These are phyloP conservation scores for Motacilla tschutschensis DNA, from an alignment of 2,113 vertebrate species.

Conservation along the genomic window DNA sequence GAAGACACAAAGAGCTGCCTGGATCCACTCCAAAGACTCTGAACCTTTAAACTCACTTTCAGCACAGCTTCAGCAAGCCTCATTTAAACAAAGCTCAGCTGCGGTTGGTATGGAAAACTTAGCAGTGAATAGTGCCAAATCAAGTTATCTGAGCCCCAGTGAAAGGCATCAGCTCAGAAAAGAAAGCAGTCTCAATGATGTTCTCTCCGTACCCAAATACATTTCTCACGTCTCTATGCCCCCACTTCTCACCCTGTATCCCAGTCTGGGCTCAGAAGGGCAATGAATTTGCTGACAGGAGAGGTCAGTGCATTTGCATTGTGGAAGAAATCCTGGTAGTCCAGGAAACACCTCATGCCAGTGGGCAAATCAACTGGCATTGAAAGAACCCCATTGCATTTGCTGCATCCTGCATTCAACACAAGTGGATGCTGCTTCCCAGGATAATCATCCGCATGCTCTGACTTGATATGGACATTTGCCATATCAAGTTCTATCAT, in stretches of 20 bases:
- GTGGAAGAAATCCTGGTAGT: background rate
- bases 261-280: background rate
- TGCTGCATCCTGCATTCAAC: background rate
- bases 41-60: constrained; percentile 64
- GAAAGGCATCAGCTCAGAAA: constrained; percentile 28
- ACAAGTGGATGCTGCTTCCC: background rate
- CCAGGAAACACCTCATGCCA: background rate
- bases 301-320: background rate
- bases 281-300: background rate
- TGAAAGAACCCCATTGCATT: background rate
- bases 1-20: constrained; percentile 44
- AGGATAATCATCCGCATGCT: background rate
- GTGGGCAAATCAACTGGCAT: background rate
- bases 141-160: constrained; percentile 41
- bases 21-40: constrained; percentile 32
- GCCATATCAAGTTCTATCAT: background rate
- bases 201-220: background rate
- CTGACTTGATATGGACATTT: background rate
- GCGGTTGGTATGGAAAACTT: constrained; percentile 57
- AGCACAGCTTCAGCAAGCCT: constrained; percentile 42
- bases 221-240: constrained; percentile 9
- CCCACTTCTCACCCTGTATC: background rate
- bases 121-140: constrained; percentile 39
- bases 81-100: constrained; percentile 60
- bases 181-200: background rate